Base-by-base conservation (phyloP, 2,797 vertebrate genomes). In the Parotocinclus haroldoi region DNA sequence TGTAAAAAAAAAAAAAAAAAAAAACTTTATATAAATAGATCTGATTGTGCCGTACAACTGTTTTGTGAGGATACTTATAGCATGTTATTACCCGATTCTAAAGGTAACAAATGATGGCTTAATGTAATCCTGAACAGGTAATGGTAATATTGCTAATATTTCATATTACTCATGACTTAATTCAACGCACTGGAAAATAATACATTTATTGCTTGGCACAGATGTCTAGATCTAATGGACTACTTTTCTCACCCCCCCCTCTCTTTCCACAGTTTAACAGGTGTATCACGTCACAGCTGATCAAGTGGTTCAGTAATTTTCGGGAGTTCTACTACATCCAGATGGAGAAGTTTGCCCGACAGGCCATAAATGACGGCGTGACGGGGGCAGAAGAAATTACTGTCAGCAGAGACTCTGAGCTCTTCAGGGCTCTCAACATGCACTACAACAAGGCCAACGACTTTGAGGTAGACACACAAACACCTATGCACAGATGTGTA, bases 281-380 rank as follows among this genome's bases (percentile, higher is more conserved):
- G 79, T 95, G 93, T 79, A 90, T 94, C 81, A 94, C 92, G 66
- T 98, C 96, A 37, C 96, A 98, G 91, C 92, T 98, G 82, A 95
- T 96, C 90, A 98, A 98, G 81, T 98, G 96, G 96, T 98, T 98
- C 89, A 98, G 96, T 80, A 98, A 98, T 85, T 98, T 98, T 80
- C 90, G 96, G 7, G 96, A 98, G 87, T 98, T 96, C 79, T 98
- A 92, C 87, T 98, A 98, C 79, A 98, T 98, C 88, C 96, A 98
- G 86, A 95, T 95, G 90, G 96, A 98, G 84, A 97, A 96, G 85
- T 94, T 87, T 48, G 94, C 94, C 62, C 90, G 95, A 1, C 92
- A 91, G 58, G 92, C 93, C 9, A 76, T 95, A 65, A 69, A 86
- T 13, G 91, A 94, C 2, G 93, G 92, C 0, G 71, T 84, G 44